phyloP scores from a whole-genome alignment of 1,140 invertebrate species.

The Drosophila neocordata region DNA sequence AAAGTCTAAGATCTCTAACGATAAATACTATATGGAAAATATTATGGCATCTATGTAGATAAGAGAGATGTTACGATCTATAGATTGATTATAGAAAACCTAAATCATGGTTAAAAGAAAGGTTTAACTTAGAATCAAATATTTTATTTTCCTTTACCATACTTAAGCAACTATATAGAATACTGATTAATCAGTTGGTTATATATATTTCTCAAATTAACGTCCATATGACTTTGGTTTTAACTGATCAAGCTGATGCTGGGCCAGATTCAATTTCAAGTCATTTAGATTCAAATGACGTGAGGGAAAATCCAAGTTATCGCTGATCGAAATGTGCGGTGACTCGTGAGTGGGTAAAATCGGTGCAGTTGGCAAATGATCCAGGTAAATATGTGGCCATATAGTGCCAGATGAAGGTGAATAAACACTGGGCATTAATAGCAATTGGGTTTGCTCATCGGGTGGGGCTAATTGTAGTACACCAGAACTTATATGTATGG shows the following conservation, averaged over 20 bases:
- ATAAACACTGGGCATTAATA: constrained; percentile 28
- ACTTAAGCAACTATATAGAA: too few species aligned
- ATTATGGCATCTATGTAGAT: too few species aligned
- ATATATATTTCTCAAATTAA: background rate
- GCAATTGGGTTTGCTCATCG: constrained; percentile 46
- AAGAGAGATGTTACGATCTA: too few species aligned
- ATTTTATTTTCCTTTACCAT: too few species aligned
- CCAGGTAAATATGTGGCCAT: constrained; percentile 41
- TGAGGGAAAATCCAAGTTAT: constrained; percentile 53
- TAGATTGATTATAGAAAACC: too few species aligned
- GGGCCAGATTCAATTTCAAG: background rate
- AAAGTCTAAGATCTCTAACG: too few species aligned
- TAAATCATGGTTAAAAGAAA: too few species aligned
- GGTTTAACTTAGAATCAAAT: too few species aligned
- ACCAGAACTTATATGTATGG: constrained; percentile 62
- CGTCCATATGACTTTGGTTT: constrained; percentile 42
- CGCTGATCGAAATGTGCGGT: constrained; percentile 29
- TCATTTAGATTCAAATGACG: constrained; percentile 16
- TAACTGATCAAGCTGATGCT: constrained; percentile 8
- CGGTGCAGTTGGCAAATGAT: constrained; percentile 37
- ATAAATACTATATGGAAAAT: too few species aligned
- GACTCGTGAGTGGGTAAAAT: constrained; percentile 19
- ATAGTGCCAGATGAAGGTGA: constrained; percentile 11
- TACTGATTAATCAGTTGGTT: background rate
- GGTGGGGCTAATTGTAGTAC: constrained; percentile 53